phyloP scores from a whole-genome alignment of 1,140 invertebrate species.

The Tetragonula clypearis region DNA sequence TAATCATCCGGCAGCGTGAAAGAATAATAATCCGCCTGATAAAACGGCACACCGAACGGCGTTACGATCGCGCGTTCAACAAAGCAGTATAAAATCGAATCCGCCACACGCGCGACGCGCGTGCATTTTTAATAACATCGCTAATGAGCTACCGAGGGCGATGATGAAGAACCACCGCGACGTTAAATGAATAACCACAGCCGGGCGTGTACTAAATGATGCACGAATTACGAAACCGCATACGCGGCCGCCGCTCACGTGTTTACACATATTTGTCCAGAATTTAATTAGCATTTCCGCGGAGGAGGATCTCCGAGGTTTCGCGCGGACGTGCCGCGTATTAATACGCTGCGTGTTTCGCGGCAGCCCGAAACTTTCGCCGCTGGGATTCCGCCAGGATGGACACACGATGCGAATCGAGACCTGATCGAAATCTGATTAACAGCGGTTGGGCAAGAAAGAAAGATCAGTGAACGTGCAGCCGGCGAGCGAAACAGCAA shows the following conservation, averaged over 20 bases:
- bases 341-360: slow-evolving; percentile 28
- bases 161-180: not conserved
- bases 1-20: no score
- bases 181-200: slow-evolving; percentile 9
- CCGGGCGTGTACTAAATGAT: slow-evolving; percentile 10
- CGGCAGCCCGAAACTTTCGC: not conserved
- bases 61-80: not conserved
- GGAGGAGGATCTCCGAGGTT: slow-evolving; percentile 9
- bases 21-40: no score
- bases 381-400: no score
- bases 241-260: not conserved
- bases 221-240: slow-evolving; percentile 28
- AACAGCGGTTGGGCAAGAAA: slow-evolving; percentile 9
- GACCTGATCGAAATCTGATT: slow-evolving; percentile 41
- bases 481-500: slow-evolving; percentile 52
- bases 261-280: slow-evolving; percentile 43
- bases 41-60: not conserved
- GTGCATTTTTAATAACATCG: slow-evolving; percentile 12
- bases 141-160: not conserved
- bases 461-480: not conserved
- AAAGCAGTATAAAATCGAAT: not conserved
- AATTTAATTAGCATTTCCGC: slow-evolving; percentile 43
- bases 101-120: no score
- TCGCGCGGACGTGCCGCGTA: not conserved
- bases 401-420: not conserved